These are phyloP conservation scores for Babylonia areolata DNA, from an alignment of 1,140 invertebrate species.

Conservation along the genomic window DNA sequence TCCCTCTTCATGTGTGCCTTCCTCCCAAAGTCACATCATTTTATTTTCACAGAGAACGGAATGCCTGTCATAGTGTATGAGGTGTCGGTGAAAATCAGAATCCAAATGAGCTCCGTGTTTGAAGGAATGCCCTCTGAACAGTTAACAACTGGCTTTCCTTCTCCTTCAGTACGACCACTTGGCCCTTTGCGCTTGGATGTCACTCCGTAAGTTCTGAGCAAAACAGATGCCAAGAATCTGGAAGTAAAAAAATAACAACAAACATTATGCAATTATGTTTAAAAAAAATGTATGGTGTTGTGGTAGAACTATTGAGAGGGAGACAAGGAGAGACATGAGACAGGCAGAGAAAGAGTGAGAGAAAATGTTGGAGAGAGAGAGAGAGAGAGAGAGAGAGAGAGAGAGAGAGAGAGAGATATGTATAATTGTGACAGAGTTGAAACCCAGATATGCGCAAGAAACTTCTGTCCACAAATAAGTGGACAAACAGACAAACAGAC, in stretches of 20 bases:
- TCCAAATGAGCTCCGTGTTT: no score
- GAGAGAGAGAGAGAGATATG: neutral
- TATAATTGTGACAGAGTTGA: no score
- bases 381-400: neutral
- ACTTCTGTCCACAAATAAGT: no score
- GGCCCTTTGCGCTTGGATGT: slow-evolving; percentile 97
- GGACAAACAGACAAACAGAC: no score
- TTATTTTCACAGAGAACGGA: no score
- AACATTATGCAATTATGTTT: neutral
- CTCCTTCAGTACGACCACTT: slow-evolving; percentile 83
- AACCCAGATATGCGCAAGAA: no score
- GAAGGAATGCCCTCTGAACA: no score
- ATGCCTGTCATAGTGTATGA: no score
- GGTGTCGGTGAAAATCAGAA: no score
- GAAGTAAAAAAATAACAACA: slow-evolving; percentile 56
- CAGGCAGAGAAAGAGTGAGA: neutral
- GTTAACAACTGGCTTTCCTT: neutral
- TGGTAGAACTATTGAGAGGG: neutral
- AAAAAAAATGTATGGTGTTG: neutral
- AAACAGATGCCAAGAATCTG: slow-evolving; percentile 98
- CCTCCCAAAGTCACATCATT: no score
- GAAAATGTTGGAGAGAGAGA: neutral
- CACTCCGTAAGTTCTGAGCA: slow-evolving; percentile 95
- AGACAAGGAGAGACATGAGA: neutral
- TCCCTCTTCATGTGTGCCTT: no score